Evolutionary conservation across 2,797 vertebrate genomes (phyloP).

Genomic region (Philypnodon macrostomus): DNA sequence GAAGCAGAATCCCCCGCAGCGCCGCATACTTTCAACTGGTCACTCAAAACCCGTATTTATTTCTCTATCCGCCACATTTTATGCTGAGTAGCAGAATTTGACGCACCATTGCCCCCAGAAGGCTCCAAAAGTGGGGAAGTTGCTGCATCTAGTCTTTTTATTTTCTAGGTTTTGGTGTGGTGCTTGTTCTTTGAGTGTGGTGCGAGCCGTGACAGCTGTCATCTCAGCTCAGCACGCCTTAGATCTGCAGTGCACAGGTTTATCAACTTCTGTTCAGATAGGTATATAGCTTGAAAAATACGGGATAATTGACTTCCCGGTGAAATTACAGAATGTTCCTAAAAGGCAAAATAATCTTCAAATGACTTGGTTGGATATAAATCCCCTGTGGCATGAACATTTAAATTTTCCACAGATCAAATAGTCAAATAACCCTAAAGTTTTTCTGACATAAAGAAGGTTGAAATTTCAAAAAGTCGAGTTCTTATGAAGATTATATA

Average conservation of each 20-base stretch:
- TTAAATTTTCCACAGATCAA: too few species aligned
- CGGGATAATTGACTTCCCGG: too few species aligned
- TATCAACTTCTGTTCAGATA: slow-evolving; percentile 64
- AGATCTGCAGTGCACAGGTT: slow-evolving; percentile 75
- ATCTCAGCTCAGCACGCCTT: slow-evolving; percentile 72
- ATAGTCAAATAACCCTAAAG: too few species aligned
- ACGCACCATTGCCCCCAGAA: slow-evolving; percentile 22
- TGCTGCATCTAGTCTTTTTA: slow-evolving; percentile 63
- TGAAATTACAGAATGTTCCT: too few species aligned
- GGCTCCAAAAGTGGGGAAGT: slow-evolving; percentile 69
- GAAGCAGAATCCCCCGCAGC: slow-evolving; percentile 73
- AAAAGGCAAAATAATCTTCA: too few species aligned
- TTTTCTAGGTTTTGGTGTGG: background rate
- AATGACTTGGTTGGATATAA: too few species aligned
- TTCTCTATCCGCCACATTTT: slow-evolving; percentile 68
- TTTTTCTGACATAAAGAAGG: background rate
- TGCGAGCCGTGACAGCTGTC: slow-evolving; percentile 78
- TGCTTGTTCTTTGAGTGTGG: slow-evolving; percentile 61
- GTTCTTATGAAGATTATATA: too few species aligned
- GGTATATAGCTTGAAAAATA: slow-evolving; percentile 33
- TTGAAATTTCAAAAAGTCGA: background rate
- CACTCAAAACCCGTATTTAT: slow-evolving; percentile 74
- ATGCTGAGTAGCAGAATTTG: slow-evolving; percentile 71
- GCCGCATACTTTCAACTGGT: slow-evolving; percentile 70
- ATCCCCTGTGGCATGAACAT: too few species aligned